Conservation (phyloP, 2,888 invertebrate species). For the Microctonus hyperodae region DNA sequence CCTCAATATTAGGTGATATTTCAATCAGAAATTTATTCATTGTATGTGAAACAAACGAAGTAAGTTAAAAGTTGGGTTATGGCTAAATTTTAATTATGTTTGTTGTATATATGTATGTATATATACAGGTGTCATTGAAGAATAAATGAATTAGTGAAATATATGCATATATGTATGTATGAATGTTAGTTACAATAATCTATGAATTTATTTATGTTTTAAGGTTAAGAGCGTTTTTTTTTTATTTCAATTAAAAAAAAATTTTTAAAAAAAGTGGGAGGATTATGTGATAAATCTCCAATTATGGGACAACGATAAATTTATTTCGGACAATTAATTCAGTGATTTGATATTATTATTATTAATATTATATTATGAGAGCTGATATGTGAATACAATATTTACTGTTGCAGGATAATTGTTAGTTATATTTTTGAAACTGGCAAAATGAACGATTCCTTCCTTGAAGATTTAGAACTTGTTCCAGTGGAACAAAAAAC, state of each 20-base stretch:
- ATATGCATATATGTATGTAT: too few relatives aligned
- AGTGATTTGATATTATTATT: too few relatives aligned
- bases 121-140: not conserved
- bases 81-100: too few relatives aligned
- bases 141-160: too few relatives aligned
- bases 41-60: not conserved
- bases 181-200: too few relatives aligned
- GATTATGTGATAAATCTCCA: not conserved
- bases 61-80: not conserved
- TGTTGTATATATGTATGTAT: not conserved
- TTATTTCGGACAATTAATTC: too few relatives aligned
- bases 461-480: conserved; percentile 53
- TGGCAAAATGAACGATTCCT: conserved; percentile 53
- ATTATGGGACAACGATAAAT: not conserved
- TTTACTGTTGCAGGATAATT: conserved; percentile 5
- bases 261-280: not conserved
- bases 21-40: not conserved
- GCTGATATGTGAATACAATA: not conserved
- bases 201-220: not conserved
- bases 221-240: not conserved
- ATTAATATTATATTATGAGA: too few relatives aligned
- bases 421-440: not conserved
- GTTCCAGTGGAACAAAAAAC: conserved; percentile 39
- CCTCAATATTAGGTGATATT: not conserved
- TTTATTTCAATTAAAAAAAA: not conserved